Base-by-base conservation (phyloP, 2,797 vertebrate genomes). In the Brachyrhaphis roseni region DNA sequence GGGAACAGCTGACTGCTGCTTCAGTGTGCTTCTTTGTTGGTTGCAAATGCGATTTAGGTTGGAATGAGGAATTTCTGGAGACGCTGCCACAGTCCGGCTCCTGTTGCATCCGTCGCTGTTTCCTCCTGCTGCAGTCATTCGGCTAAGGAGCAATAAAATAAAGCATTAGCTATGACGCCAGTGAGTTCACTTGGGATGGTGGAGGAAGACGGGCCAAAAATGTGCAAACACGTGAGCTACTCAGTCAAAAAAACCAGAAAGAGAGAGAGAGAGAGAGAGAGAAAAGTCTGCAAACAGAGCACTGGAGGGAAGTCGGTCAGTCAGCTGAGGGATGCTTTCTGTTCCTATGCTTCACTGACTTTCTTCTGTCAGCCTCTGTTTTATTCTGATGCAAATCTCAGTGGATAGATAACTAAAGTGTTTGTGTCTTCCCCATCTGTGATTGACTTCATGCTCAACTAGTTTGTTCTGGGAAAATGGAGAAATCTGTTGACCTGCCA, bases 321-420 rank as follows among this genome's bases (percentile, higher is more conserved):
- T 86, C 84, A 87, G 87, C 88, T 84, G 77, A 87, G 77, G 78
- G 81, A 90, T 93, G 95, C 91, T 89, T 91, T 84, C 90, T 94
- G 94, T 95, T 94, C 94, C 88, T 93, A 96, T 93, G 91, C 88
- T 92, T 95, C 93, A 94, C 86, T 78, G 80, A 85, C 83, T 86
- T 73, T 81, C 71, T 66, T 77, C 81, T 80, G 87, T 91, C 81
- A 85, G 82, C 72, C 74, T 74, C 78, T 74, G 77, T 79, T 91
- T 68, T 82, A 78, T 85, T 80, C 86, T 82, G 88, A 39, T 77
- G 73, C 80, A 86, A 89, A 89, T 78, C 83, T 85, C 84, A 57
- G 77, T 49, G 82, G 87, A 86, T 72, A 88, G 78, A 90, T 88
- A 84, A 80, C 59, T 78, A 73, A 68, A 71, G 80, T 81, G 62